These are phyloP conservation scores for Cryptocephalus moraei DNA, from an alignment of 2,888 invertebrate genomes.

Conservation along the genomic window DNA sequence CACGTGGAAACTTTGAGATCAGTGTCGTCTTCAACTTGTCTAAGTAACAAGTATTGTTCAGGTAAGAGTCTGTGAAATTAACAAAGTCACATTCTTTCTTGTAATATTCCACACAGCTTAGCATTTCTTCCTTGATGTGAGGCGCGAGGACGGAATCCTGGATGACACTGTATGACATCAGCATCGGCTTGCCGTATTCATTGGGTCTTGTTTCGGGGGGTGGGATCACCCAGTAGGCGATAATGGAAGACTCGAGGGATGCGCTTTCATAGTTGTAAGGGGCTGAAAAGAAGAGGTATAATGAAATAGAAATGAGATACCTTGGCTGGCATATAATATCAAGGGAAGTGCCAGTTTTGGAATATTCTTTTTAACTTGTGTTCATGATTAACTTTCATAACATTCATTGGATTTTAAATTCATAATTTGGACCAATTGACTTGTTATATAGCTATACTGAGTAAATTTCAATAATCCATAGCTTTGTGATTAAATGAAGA, in stretches of 20 bases:
- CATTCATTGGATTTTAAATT: too few species aligned
- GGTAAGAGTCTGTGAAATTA: constrained; percentile 57
- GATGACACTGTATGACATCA: constrained; percentile 74
- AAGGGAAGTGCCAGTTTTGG: too few species aligned
- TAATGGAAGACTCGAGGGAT: constrained; percentile 71
- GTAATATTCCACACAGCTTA: constrained; percentile 77
- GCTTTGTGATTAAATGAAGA: too few species aligned
- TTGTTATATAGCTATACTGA: too few species aligned
- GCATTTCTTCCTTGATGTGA: constrained; percentile 77
- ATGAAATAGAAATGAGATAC: too few species aligned
- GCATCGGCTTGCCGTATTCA: constrained; percentile 87
- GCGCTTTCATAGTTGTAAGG: constrained; percentile 74
- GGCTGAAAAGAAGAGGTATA: constrained; percentile 44
- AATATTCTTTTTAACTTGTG: too few species aligned
- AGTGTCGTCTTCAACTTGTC: constrained; percentile 78
- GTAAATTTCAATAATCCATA: too few species aligned
- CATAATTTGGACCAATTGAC: too few species aligned
- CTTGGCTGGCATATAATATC: too few species aligned
- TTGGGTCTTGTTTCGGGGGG: constrained; percentile 86
- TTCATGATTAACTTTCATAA: too few species aligned
- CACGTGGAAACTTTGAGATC: constrained; percentile 72
- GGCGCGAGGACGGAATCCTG: constrained; percentile 73
- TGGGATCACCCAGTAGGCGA: constrained; percentile 92
- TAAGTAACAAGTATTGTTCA: constrained; percentile 61
- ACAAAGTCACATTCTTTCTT: constrained; percentile 56